phyloP scores from a whole-genome alignment of 1,140 invertebrate genomes.

The Eriocheir sinensis region DNA sequence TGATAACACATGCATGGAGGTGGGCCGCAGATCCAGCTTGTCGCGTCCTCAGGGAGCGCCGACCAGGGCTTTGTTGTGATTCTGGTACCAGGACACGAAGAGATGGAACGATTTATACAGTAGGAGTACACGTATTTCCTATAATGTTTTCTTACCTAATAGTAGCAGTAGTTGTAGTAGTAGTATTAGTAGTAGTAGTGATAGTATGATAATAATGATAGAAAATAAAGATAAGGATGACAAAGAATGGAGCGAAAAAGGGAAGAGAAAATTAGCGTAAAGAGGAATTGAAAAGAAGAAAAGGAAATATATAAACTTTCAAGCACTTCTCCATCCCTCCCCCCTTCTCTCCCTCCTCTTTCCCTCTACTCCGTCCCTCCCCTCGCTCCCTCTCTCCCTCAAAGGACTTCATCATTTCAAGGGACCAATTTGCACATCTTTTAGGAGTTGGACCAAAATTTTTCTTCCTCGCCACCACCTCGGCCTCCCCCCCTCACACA shows the following conservation, averaged over 20 bases:
- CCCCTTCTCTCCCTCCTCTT: not conserved
- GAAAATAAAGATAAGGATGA: not conserved
- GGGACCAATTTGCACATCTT: constrained; percentile 24
- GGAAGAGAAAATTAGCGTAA: no score
- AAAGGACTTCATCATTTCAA: constrained; percentile 5
- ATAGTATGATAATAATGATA: not conserved
- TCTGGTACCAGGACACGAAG: no score
- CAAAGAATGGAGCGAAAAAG: not conserved
- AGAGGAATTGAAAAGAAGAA: no score
- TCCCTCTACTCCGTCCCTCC: not conserved
- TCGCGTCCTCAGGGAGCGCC: no score
- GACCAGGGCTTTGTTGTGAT: no score
- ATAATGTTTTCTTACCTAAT: no score
- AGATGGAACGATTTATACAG: no score
- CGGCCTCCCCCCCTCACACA: not conserved
- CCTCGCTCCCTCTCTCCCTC: not conserved
- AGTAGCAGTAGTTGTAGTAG: not conserved
- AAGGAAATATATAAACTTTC: not conserved
- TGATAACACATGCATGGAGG: no score
- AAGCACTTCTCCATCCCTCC: not conserved
- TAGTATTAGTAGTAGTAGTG: not conserved
- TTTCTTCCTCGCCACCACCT: not conserved
- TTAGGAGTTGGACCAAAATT: constrained; percentile 13
- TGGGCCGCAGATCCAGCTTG: no score
- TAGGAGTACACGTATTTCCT: no score